Base-by-base conservation (phyloP, 2,113 vertebrate genomes). In the Apeltes quadracus region DNA sequence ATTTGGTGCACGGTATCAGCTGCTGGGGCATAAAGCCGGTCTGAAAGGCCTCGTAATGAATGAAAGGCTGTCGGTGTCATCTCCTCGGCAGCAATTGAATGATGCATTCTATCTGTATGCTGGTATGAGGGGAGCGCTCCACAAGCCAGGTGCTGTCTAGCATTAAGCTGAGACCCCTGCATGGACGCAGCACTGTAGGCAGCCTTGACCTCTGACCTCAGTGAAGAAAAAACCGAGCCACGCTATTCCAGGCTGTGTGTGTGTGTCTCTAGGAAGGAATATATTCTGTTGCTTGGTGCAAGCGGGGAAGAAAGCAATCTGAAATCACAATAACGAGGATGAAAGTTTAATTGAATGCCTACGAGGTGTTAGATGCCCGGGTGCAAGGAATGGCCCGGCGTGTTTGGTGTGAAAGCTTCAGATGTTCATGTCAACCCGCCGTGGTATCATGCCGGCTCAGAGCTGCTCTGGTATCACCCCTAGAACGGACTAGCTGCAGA, bases 31-130 rank as follows among this genome's bases (percentile, higher is more conserved):
- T 51, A 79, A 75, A 70, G 72, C 69, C 82, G 41, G 72, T 65
- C 70, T 12, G 46, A 41, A 75, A 75, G 25, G 62, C 29, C 69
- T 53, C 69, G 72, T 79, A 82, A 84, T 79, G 84, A 76, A 77
- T 79, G 57, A 83, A 83, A 76, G 64, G 70, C 70, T 78, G 53
- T 69, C 64, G 61, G 74, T 81, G 77, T 83, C 38, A 70, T 84
- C 84, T 79, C 75, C 63, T 81, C 73, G 87, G 87, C 72, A 80
- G 66, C 59, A 36, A 59, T 84, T 82, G 88, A 87, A 85, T 88
- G 84, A 84, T 81, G 72, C 57, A 38, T 78, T 72, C 59, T 69
- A 68, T 76, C 48, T 72, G 64, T 54, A 53, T 43, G 50, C 50
- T 25, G 46, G 62, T 75, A 43, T 72, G 55, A 39, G 41, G 61